Percentiles rank a stretch among this genome's conserved stretches.
Evolutionary conservation across 2,797 vertebrate species (phyloP).

Genomic region (Helicolenus hilgendorfi): DNA sequence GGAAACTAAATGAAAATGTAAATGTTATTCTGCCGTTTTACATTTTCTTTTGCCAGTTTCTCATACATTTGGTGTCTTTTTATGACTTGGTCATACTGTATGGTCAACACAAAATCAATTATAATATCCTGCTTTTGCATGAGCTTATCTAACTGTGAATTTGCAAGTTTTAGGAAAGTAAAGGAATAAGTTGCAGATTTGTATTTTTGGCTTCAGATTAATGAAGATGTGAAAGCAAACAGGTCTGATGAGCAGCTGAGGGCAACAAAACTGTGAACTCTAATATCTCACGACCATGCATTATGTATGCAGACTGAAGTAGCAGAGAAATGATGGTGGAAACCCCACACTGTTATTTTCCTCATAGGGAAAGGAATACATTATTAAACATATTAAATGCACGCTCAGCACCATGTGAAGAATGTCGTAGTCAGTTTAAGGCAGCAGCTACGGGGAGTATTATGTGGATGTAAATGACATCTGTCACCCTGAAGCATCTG

Average conservation of each 20-base stretch:
- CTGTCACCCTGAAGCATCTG: slow-evolving; percentile 2
- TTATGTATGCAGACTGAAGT: background rate
- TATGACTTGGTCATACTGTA: background rate
- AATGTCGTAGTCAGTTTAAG: background rate
- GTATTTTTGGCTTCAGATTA: slow-evolving; percentile 3
- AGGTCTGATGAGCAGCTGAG: slow-evolving; percentile 7
- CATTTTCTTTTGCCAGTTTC: background rate
- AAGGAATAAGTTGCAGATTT: slow-evolving; percentile 4
- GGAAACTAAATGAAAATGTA: background rate
- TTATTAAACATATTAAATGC: background rate
- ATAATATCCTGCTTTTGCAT: background rate
- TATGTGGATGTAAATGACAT: slow-evolving; percentile 18
- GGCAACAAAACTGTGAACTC: background rate
- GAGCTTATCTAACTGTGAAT: background rate
- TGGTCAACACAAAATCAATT: background rate
- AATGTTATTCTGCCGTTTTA: background rate
- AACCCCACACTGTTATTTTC: background rate
- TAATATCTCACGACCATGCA: background rate
- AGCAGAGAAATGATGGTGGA: background rate
- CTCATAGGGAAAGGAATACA: background rate
- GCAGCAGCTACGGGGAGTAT: background rate
- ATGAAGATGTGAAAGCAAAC: slow-evolving; percentile 11
- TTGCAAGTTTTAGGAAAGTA: background rate
- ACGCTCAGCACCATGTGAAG: background rate
- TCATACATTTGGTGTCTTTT: background rate